Percentiles rank a stretch among this genome's conserved stretches.
These are phyloP conservation scores for Drosophila pallidifrons DNA, from an alignment of 1,140 invertebrate species.

Conservation along the genomic window DNA sequence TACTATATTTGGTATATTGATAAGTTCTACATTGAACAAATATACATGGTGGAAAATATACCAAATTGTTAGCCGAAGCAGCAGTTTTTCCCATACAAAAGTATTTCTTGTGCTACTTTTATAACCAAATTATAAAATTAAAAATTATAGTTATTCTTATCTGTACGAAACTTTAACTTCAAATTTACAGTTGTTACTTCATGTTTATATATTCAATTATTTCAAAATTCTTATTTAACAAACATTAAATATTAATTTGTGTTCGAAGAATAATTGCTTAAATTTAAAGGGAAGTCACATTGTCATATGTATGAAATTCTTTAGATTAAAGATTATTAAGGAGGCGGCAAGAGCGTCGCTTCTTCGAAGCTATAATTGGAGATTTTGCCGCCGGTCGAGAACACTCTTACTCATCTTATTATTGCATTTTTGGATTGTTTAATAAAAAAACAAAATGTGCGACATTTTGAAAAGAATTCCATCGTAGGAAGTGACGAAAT, in stretches of 20 bases:
- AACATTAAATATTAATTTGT: background rate
- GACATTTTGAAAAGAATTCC: slow-evolving; percentile 37
- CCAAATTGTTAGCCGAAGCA: too few relatives aligned
- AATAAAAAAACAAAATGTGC: slow-evolving; percentile 7
- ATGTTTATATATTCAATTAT: background rate
- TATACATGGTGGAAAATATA: too few relatives aligned
- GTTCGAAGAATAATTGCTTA: background rate
- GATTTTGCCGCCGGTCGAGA: background rate
- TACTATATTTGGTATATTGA: too few relatives aligned
- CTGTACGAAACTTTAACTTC: too few relatives aligned
- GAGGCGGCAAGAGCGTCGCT: background rate
- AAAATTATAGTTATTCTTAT: too few relatives aligned
- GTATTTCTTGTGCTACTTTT: too few relatives aligned
- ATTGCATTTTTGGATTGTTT: slow-evolving; percentile 15
- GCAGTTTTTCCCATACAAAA: too few relatives aligned
- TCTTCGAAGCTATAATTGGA: background rate
- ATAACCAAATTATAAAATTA: too few relatives aligned
- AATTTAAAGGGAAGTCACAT: background rate
- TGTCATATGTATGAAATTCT: background rate
- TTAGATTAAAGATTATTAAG: slow-evolving; percentile 1
- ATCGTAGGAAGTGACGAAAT: slow-evolving; percentile 51
- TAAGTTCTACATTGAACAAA: too few relatives aligned
- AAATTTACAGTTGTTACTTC: too few relatives aligned
- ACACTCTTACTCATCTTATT: background rate
- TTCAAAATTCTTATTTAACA: background rate